phyloP scores from a whole-genome alignment of 2,113 vertebrate genomes.

The Ailurus styani region DNA sequence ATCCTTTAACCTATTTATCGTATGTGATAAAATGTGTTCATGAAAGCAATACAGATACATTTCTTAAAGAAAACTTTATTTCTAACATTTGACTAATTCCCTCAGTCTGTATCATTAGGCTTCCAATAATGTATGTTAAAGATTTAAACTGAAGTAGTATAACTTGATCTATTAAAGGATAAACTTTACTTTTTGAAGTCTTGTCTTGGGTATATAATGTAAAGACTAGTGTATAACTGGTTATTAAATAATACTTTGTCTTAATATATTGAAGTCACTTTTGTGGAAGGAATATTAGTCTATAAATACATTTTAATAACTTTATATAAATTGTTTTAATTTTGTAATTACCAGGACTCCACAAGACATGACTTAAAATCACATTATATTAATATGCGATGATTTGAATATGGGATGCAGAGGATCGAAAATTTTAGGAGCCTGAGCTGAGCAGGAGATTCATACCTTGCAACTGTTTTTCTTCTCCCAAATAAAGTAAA shows the following conservation, averaged over 20 bases:
- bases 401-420: not conserved
- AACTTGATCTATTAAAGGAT: not conserved
- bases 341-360: not conserved
- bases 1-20: not conserved
- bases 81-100: not conserved
- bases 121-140: not conserved
- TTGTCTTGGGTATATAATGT: not conserved
- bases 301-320: not conserved
- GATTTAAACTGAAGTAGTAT: not conserved
- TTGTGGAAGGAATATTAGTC: not conserved
- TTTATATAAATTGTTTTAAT: not conserved
- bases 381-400: not conserved
- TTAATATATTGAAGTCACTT: slow-evolving; percentile 27
- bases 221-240: not conserved
- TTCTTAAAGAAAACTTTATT: not conserved
- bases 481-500: not conserved
- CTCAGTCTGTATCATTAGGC: not conserved
- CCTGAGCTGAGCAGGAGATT: not conserved
- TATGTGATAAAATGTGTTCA: not conserved
- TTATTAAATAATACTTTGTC: not conserved
- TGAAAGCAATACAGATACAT: not conserved
- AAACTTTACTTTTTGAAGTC: not conserved
- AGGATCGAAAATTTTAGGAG: not conserved
- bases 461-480: not conserved
- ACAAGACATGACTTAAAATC: slow-evolving; percentile 5